A percentile compares a stretch with the other conserved stretches of the same genome.
phyloP scores from a whole-genome alignment of 2,888 invertebrate genomes.

The Drosophila merina region DNA sequence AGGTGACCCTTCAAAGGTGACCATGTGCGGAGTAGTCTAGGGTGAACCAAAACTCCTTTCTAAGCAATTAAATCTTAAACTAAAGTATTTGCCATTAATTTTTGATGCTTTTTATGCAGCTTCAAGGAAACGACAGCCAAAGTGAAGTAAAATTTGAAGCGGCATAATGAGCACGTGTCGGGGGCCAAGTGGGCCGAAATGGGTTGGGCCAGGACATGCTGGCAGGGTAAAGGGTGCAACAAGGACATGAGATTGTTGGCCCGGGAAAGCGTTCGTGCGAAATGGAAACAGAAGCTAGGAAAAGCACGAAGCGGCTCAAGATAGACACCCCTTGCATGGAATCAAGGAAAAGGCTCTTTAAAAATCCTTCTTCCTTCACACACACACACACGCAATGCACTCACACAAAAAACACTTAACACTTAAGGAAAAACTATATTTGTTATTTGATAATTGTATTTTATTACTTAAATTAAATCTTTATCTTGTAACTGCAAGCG shows the following conservation, averaged over 20 bases:
- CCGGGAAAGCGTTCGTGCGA: slow-evolving; percentile 42
- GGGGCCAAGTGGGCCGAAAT: slow-evolving; percentile 38
- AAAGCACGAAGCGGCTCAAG: slow-evolving; percentile 23
- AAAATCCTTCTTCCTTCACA: slow-evolving; percentile 40
- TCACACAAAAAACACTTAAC: slow-evolving; percentile 17
- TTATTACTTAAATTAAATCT: too few species aligned
- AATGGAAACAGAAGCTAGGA: slow-evolving; percentile 52
- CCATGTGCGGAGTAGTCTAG: slow-evolving; percentile 1
- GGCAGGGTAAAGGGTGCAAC: slow-evolving; percentile 7
- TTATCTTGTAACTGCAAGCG: too few species aligned
- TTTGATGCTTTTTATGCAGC: slow-evolving; percentile 1
- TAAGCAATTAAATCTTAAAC: not conserved
- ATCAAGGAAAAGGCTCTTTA: slow-evolving; percentile 66
- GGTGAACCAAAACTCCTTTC: not conserved
- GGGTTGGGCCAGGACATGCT: not conserved
- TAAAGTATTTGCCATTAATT: not conserved
- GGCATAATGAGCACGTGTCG: slow-evolving; percentile 74
- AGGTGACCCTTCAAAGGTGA: slow-evolving; percentile 19
- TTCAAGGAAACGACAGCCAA: slow-evolving; percentile 30
- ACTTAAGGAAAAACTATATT: not conserved
- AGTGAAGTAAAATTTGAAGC: slow-evolving; percentile 69
- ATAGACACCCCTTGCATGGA: slow-evolving; percentile 45
- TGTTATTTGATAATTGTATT: not conserved
- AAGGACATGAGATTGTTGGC: slow-evolving; percentile 34
- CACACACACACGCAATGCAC: slow-evolving; percentile 6